phyloP scores from a whole-genome alignment of 2,797 vertebrate species.

The Ibycter americanus region DNA sequence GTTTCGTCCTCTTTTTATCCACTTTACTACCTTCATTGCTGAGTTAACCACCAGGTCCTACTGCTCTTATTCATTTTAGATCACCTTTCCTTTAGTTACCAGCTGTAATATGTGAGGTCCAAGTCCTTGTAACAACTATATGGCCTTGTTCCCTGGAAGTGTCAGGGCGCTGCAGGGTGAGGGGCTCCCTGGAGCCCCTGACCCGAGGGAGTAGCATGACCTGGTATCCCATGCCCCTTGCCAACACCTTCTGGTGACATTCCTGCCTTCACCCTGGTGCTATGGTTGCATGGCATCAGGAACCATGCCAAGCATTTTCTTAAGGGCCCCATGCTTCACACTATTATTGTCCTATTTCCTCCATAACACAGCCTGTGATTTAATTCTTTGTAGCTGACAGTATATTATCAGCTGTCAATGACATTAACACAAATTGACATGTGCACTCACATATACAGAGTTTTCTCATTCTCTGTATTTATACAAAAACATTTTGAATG shows the following conservation, averaged over 20 bases:
- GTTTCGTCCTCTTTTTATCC: not conserved
- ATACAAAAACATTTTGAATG: not conserved
- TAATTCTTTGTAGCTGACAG: not conserved
- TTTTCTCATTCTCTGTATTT: not conserved
- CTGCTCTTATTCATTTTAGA: not conserved
- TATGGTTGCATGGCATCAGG: not conserved
- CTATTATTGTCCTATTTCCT: not conserved
- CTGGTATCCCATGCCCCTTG: rapidly evolving
- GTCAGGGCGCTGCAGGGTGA: rapidly evolving
- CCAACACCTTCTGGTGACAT: not conserved
- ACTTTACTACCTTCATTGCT: not conserved
- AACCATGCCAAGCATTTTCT: rapidly evolving
- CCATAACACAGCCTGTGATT: not conserved
- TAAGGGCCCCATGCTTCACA: rapidly evolving
- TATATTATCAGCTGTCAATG: not conserved
- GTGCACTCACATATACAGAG: rapidly evolving
- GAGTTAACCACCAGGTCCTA: not conserved
- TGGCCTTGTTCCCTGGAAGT: not conserved
- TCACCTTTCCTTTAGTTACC: not conserved
- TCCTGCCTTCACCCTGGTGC: not conserved
- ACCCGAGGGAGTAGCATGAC: rapidly evolving
- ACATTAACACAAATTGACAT: not conserved
- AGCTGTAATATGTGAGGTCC: not conserved
- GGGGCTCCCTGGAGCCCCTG: rapidly evolving
- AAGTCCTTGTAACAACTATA: not conserved